Conservation (phyloP, 2,113 vertebrate genomes). For the Tachycineta bicolor region DNA sequence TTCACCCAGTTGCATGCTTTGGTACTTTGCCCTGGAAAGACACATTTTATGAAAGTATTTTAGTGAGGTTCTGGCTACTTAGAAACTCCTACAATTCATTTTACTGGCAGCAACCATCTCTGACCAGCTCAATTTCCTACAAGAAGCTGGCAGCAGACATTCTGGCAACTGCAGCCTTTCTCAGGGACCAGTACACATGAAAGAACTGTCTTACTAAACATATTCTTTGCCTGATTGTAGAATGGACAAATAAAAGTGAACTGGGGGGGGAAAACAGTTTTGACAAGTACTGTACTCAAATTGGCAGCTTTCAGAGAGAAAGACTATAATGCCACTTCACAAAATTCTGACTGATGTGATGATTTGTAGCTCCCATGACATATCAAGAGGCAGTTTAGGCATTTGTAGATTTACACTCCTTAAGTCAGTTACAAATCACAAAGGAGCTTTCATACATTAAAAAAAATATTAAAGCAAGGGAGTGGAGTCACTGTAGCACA, state of each 20-base stretch:
- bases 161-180: neutral
- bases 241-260: slow-evolving; percentile 1
- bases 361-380: neutral
- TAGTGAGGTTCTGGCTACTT: neutral
- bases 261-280: neutral
- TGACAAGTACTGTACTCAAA: neutral
- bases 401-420: neutral
- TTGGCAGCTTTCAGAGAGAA: neutral
- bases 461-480: neutral
- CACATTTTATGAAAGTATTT: neutral
- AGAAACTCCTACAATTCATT: neutral
- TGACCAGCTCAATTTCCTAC: neutral
- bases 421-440: neutral
- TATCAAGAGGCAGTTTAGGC: neutral
- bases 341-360: neutral
- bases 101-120: neutral
- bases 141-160: neutral
- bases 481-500: neutral
- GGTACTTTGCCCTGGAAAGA: neutral
- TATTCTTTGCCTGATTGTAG: neutral
- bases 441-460: neutral
- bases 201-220: neutral
- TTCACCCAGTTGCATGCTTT: neutral
- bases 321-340: neutral
- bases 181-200: neutral